phyloP scores from a whole-genome alignment of 2,797 vertebrate species.

The Enteromius unitaeniatus region DNA sequence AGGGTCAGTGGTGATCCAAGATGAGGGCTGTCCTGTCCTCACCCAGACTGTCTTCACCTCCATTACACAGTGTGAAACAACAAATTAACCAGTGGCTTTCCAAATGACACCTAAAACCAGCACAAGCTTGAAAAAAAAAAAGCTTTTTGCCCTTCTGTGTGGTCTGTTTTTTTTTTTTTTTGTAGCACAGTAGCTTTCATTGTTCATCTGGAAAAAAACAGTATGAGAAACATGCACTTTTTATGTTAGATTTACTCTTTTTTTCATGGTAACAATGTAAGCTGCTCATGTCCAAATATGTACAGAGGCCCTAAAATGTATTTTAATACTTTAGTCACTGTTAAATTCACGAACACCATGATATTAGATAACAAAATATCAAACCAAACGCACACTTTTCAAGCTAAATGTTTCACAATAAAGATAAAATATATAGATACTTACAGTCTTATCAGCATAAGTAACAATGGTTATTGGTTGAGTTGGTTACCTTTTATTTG shows the following conservation, averaged over 20 bases:
- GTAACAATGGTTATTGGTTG: not conserved
- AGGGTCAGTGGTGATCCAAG: slow-evolving; percentile 69
- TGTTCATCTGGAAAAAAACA: not conserved
- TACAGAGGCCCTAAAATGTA: not conserved
- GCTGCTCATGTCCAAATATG: not conserved
- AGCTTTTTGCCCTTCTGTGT: slow-evolving; percentile 59
- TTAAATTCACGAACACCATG: not conserved
- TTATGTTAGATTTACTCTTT: not conserved
- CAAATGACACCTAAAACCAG: slow-evolving; percentile 74
- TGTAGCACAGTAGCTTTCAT: slow-evolving; percentile 8
- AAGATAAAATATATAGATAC: not conserved
- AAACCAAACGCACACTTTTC: not conserved
- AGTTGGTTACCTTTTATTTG: not conserved
- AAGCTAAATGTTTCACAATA: not conserved
- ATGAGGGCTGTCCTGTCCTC: slow-evolving; percentile 70
- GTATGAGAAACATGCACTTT: not conserved
- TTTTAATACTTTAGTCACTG: not conserved
- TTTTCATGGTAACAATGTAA: slow-evolving; percentile 2
- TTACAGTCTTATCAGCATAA: not conserved
- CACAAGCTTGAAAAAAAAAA: slow-evolving; percentile 67
- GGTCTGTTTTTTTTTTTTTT: slow-evolving; percentile 37
- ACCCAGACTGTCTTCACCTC: slow-evolving; percentile 67
- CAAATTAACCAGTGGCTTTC: slow-evolving; percentile 74
- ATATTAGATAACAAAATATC: not conserved
- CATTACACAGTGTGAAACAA: slow-evolving; percentile 80